phyloP scores from a whole-genome alignment of 2,888 invertebrate genomes.

The Noctua pronuba region DNA sequence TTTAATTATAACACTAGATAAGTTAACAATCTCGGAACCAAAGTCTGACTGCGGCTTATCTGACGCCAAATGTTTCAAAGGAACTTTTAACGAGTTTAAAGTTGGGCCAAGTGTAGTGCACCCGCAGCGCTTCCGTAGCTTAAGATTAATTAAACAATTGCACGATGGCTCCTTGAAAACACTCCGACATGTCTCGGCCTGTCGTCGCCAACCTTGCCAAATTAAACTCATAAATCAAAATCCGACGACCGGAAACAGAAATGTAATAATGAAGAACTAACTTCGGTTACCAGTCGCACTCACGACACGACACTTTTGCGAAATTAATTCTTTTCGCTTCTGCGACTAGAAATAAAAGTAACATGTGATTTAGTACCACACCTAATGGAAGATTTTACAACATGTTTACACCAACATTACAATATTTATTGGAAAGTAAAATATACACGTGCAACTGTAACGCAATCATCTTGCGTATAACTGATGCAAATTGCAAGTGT shows the following conservation, averaged over 20 bases:
- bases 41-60: constrained; percentile 90
- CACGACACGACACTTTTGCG: constrained; percentile 72
- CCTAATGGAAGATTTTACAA: constrained; percentile 39
- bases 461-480: constrained; percentile 61
- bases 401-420: constrained; percentile 41
- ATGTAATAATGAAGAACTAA: constrained; percentile 87
- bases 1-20: constrained; percentile 89
- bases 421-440: constrained; percentile 61
- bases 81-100: constrained; percentile 91
- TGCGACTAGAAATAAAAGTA: constrained; percentile 59
- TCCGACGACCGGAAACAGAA: constrained; percentile 87
- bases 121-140: constrained; percentile 85
- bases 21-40: constrained; percentile 88
- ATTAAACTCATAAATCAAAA: constrained; percentile 90
- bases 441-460: constrained; percentile 59
- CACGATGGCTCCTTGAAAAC: constrained; percentile 90
- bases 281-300: constrained; percentile 73
- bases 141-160: constrained; percentile 91
- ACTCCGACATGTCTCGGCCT: constrained; percentile 90
- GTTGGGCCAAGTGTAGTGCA: constrained; percentile 89
- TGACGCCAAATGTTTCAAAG: constrained; percentile 90
- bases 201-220: constrained; percentile 90
- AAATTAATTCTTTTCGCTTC: constrained; percentile 77
- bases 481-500: constrained; percentile 74
- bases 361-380: constrained; percentile 55